Conservation (phyloP, 2,113 vertebrate genomes). For the Pedionomus torquatus region DNA sequence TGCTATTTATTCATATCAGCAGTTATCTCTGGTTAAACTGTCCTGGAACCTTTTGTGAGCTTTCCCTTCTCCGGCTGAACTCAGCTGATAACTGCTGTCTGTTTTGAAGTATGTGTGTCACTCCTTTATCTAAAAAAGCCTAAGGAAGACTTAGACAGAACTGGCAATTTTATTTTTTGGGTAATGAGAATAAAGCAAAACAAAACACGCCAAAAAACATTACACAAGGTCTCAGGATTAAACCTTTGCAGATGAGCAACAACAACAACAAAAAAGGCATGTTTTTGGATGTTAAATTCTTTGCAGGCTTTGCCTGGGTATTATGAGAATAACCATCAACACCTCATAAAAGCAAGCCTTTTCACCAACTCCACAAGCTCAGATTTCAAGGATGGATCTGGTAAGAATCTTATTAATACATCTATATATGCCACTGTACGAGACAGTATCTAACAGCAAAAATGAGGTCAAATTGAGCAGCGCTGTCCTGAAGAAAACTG, state of each 20-base stretch:
- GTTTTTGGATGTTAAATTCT: neutral
- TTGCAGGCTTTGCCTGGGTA: neutral
- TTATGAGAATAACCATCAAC: neutral
- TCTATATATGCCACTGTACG: neutral
- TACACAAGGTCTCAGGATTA: neutral
- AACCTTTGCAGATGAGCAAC: neutral
- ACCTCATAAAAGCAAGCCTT: neutral
- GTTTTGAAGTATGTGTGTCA: slow-evolving; percentile 12
- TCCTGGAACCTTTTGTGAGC: slow-evolving; percentile 21
- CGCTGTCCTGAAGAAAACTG: slow-evolving; percentile 31
- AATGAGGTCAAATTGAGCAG: slow-evolving; percentile 29
- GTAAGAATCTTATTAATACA: slow-evolving; percentile 29
- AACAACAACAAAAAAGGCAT: neutral
- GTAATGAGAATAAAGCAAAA: neutral
- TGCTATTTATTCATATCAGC: neutral
- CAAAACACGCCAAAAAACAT: neutral
- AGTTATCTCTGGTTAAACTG: slow-evolving; percentile 20
- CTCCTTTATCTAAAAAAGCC: neutral
- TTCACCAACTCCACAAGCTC: neutral
- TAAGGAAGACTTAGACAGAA: neutral
- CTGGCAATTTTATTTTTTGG: neutral
- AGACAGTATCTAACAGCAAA: slow-evolving; percentile 22
- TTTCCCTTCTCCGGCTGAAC: neutral
- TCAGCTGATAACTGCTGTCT: slow-evolving; percentile 4
- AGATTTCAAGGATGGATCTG: slow-evolving; percentile 1